phyloP scores from a whole-genome alignment of 2,797 vertebrate genomes.

The Numenius phaeopus region DNA sequence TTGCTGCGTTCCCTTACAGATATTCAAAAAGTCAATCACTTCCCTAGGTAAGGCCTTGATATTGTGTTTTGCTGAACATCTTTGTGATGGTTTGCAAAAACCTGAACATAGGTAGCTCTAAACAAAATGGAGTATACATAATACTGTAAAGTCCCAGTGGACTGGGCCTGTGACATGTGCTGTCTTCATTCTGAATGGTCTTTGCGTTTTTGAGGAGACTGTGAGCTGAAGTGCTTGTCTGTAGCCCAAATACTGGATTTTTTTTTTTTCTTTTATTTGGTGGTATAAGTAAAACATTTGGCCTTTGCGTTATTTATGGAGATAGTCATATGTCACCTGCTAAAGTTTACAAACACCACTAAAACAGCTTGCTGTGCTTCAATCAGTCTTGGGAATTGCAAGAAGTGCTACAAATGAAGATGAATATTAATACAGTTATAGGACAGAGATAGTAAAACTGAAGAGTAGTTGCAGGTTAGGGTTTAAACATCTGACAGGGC shows the following conservation, averaged over 20 bases:
- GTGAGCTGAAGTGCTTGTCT: background rate
- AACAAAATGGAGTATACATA: background rate
- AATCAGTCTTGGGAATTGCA: background rate
- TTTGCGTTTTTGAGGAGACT: background rate
- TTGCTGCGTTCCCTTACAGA: constrained; percentile 90
- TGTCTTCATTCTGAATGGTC: background rate
- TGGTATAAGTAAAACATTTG: background rate
- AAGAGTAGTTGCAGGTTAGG: background rate
- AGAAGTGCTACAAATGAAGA: background rate
- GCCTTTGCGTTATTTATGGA: background rate
- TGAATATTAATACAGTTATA: background rate
- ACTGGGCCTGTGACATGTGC: background rate
- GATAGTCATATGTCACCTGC: background rate
- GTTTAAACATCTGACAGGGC: background rate
- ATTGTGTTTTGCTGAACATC: background rate
- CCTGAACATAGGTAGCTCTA: background rate
- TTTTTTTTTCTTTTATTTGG: background rate
- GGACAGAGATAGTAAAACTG: background rate
- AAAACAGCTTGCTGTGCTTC: background rate
- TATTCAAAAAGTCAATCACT: constrained; percentile 98
- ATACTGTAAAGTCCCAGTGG: background rate
- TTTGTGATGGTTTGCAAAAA: background rate
- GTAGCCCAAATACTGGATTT: background rate
- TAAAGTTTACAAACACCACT: background rate
- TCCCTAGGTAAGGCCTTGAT: constrained; percentile 89